A percentile compares a stretch with the other conserved stretches of the same genome.
phyloP scores from a whole-genome alignment of 1,140 invertebrate species.

The Ladona fulva region DNA sequence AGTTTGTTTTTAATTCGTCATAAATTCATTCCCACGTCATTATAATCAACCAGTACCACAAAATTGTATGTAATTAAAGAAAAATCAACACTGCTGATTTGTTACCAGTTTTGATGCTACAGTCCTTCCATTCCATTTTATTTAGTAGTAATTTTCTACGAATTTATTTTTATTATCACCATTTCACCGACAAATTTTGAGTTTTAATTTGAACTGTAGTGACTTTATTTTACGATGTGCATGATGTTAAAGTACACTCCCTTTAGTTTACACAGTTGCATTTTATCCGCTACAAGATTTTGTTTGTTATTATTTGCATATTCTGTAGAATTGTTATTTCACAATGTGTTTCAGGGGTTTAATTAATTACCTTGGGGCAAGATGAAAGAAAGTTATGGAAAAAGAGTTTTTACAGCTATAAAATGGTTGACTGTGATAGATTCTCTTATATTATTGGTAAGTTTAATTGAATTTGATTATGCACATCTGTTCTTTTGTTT shows the following conservation, averaged over 20 bases:
- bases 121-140: no score
- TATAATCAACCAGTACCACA: no score
- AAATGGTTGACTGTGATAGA: conserved; percentile 9
- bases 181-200: no score
- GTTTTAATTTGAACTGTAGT: background rate
- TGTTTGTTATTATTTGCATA: background rate
- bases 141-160: no score
- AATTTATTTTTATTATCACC: no score
- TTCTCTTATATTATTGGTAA: conserved; percentile 3
- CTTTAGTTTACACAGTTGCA: background rate
- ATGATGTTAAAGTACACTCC: background rate
- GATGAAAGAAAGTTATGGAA: conserved; percentile 1
- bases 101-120: no score
- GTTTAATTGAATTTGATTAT: background rate
- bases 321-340: background rate
- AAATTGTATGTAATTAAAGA: no score
- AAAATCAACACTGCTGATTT: no score
- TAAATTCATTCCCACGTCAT: no score
- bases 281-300: conserved; percentile 4
- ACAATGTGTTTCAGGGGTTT: background rate
- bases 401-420: background rate
- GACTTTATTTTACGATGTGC: background rate
- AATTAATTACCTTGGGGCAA: conserved; percentile 3
- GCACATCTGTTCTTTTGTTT: conserved; percentile 11
- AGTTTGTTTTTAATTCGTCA: no score